A percentile compares a stretch with the other conserved stretches of the same genome.
Conservation (phyloP, 2,113 vertebrate species). For the Syrmaticus mikado region DNA sequence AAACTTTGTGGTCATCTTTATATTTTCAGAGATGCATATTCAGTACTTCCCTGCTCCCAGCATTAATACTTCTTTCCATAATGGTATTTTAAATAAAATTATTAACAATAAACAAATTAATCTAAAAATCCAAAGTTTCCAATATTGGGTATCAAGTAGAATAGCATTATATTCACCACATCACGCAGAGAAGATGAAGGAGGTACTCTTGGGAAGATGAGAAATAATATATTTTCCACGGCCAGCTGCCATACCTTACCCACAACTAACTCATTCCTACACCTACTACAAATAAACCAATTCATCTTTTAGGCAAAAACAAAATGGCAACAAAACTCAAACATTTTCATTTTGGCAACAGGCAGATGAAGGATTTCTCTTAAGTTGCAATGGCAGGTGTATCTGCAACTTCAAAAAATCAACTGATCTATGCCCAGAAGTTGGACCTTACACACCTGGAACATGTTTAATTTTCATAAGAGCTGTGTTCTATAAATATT, state of each 20-base stretch:
- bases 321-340: background rate
- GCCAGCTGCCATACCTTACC: background rate
- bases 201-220: background rate
- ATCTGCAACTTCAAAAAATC: slow-evolving; percentile 52
- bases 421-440: slow-evolving; percentile 8
- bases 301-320: background rate
- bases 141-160: background rate
- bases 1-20: fast-evolving
- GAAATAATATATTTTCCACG: background rate
- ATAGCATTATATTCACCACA: background rate
- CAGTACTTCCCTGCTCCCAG: background rate
- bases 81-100: background rate
- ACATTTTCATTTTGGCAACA: slow-evolving; percentile 27
- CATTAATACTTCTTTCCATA: background rate
- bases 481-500: slow-evolving; percentile 64
- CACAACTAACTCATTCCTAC: background rate
- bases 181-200: background rate
- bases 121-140: background rate
- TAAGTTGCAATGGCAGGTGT: slow-evolving; percentile 55
- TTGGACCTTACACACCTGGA: slow-evolving; percentile 67
- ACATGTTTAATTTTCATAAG: slow-evolving; percentile 74
- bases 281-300: background rate
- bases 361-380: slow-evolving; percentile 32
- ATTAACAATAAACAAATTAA: background rate
- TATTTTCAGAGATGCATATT: background rate